Evolutionary conservation across 2,888 invertebrate species (phyloP).

Genomic region (Calephelis perditalis): DNA sequence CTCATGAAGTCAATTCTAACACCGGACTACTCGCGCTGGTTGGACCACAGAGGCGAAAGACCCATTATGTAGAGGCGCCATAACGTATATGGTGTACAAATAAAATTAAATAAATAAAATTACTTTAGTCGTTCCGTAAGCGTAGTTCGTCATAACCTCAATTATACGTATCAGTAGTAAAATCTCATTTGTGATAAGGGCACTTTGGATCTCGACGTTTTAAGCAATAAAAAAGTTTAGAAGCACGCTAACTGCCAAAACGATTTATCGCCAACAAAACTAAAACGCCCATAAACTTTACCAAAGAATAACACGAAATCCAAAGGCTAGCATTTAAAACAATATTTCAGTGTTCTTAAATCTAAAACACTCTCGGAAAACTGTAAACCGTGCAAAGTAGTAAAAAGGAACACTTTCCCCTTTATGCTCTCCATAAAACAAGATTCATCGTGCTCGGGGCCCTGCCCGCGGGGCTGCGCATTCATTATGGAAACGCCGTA

Average conservation of each 20-base stretch:
- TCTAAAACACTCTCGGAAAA: conserved; percentile 7
- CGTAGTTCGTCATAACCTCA: too few species aligned
- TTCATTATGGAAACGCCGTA: conserved; percentile 32
- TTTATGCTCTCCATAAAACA: conserved; percentile 24
- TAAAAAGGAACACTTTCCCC: conserved; percentile 14
- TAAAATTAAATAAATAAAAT: too few species aligned
- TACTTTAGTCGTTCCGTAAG: too few species aligned
- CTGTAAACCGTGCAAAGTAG: conserved; percentile 6
- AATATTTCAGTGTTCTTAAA: conserved; percentile 8
- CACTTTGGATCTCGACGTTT: too few species aligned
- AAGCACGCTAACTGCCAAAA: background rate
- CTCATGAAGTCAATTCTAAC: too few species aligned
- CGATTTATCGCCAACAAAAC: conserved; percentile 3
- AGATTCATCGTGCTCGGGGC: conserved; percentile 23
- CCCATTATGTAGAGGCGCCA: too few species aligned
- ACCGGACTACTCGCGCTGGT: too few species aligned
- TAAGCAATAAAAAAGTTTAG: conserved; percentile 5
- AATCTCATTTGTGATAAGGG: too few species aligned
- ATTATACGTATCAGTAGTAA: too few species aligned
- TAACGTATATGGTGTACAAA: too few species aligned
- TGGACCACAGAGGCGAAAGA: too few species aligned
- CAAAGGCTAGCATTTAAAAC: conserved; percentile 3
- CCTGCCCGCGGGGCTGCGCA: conserved; percentile 19
- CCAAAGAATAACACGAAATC: background rate
- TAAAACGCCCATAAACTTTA: conserved; percentile 8